Conservation (phyloP, 2,113 vertebrate genomes). For the Erpornis zantholeuca region DNA sequence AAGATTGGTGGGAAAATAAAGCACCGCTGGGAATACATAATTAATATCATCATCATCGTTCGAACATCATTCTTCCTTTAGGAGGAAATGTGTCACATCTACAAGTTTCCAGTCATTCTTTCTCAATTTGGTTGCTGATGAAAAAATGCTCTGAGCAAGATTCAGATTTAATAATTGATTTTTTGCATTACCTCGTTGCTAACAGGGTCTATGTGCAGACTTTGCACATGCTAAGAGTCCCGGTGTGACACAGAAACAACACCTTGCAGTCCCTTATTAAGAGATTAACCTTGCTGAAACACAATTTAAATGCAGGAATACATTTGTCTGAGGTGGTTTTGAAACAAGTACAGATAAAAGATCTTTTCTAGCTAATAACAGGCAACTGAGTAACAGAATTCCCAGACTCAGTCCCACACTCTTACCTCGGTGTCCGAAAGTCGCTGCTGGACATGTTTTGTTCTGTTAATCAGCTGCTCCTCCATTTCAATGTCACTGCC, state of each 20-base stretch:
- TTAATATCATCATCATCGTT: not conserved
- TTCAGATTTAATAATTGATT: not conserved
- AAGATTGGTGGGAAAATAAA: not conserved
- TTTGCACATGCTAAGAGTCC: not conserved
- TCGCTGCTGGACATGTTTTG: constrained; percentile 91
- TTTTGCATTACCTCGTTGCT: not conserved
- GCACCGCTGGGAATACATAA: not conserved
- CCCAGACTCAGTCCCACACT: not conserved
- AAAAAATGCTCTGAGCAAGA: not conserved
- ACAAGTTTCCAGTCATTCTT: not conserved
- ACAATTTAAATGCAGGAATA: not conserved
- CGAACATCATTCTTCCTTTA: not conserved
- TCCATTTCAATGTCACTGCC: constrained; percentile 99
- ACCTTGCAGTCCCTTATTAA: not conserved
- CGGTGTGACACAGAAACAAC: not conserved
- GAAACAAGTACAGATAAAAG: not conserved
- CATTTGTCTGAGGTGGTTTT: not conserved
- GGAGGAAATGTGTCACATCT: not conserved
- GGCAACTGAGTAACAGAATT: not conserved
- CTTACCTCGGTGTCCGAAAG: constrained; percentile 96
- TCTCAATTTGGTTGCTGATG: not conserved
- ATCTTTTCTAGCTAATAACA: not conserved
- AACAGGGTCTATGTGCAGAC: not conserved
- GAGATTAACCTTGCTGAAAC: not conserved
- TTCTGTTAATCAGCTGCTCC: constrained; percentile 89